A percentile compares a stretch with the other conserved stretches of the same genome.
phyloP scores from a whole-genome alignment of 2,113 vertebrate species.

The Lasiurus borealis region DNA sequence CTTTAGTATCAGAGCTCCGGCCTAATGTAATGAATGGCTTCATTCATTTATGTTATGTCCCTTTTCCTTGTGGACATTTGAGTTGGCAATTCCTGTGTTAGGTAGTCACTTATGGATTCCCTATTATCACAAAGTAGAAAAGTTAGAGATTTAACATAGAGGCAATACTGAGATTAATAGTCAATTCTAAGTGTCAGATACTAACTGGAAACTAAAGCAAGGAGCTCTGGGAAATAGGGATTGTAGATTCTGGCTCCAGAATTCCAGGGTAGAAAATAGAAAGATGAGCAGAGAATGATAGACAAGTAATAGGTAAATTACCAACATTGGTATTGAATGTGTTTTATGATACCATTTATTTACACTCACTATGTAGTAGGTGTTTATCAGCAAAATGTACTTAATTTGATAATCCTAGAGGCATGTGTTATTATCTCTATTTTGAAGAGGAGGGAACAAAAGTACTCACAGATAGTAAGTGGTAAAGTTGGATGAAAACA shows the following conservation, averaged over 20 bases:
- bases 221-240: not conserved
- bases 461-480: not conserved
- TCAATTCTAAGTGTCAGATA: not conserved
- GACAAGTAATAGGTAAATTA: not conserved
- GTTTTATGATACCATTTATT: not conserved
- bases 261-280: not conserved
- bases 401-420: not conserved
- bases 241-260: not conserved
- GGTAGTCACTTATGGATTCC: not conserved
- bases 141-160: not conserved
- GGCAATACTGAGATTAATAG: not conserved
- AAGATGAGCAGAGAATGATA: not conserved
- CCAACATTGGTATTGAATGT: not conserved
- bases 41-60: not conserved
- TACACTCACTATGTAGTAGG: not conserved
- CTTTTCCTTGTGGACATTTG: not conserved
- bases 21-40: not conserved
- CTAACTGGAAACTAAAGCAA: not conserved
- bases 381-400: not conserved
- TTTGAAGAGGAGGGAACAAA: not conserved
- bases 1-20: not conserved
- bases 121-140: conserved; percentile 13
- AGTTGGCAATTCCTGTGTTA: not conserved
- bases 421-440: not conserved
- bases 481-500: not conserved